phyloP scores from a whole-genome alignment of 2,113 vertebrate species.

The Corynorhinus townsendii region DNA sequence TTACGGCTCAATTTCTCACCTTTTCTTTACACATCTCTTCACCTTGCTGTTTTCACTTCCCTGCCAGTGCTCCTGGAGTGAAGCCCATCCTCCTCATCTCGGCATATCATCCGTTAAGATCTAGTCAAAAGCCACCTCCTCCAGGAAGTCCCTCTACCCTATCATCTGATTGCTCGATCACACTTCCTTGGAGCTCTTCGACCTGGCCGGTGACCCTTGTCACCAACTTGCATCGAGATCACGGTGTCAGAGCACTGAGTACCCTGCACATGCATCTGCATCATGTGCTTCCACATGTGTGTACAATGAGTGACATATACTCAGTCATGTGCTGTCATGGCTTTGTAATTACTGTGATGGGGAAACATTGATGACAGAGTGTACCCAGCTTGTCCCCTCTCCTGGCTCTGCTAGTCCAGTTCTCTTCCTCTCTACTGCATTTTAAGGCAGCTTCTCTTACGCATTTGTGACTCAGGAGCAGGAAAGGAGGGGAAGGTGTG shows the following conservation, averaged over 20 bases:
- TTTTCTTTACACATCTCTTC: not conserved
- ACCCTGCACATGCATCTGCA: accelerated
- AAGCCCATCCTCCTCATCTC: not conserved
- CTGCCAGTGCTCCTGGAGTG: not conserved
- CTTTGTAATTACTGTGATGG: not conserved
- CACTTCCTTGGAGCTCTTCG: not conserved
- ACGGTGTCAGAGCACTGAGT: not conserved
- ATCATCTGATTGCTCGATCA: not conserved
- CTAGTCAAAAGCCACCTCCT: not conserved
- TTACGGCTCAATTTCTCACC: not conserved
- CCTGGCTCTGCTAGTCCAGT: not conserved
- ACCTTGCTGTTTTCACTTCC: not conserved
- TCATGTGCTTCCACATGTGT: accelerated
- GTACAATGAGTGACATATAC: accelerated
- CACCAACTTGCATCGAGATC: not conserved
- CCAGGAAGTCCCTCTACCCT: not conserved
- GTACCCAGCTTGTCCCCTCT: not conserved
- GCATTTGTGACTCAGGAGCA: not conserved
- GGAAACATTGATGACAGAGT: not conserved
- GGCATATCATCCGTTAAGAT: not conserved
- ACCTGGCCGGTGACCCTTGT: not conserved
- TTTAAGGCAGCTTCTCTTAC: not conserved
- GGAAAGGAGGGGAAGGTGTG: not conserved
- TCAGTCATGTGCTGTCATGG: not conserved
- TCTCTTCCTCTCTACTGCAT: not conserved